Evolutionary conservation across 2,113 vertebrate species (phyloP), one percentile per base, ranked within the genome.

Genomic region (Megaleporinus macrocephalus): DNA sequence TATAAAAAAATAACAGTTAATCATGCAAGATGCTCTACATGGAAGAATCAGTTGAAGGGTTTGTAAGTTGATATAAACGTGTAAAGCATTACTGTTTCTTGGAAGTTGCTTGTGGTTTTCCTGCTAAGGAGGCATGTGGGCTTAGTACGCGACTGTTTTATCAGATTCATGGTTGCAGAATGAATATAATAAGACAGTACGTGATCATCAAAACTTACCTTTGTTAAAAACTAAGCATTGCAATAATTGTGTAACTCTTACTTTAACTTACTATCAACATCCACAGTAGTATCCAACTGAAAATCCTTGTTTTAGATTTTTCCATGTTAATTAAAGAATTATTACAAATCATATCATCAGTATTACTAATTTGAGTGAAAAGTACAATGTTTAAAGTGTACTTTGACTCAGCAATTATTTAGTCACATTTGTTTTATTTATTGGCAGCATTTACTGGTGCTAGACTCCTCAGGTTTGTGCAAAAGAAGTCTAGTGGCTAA

Each of bases 81-180:
- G 11, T 51, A 55, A 24, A 73, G 15, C 13, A 73, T 80, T 62
- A 0, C 66, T 44, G 29, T 33, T 76, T 44, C 53, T 47, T 47
- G 15, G 65, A 71, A 51, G 73, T 41, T 80, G 76, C 27, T 57
- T 72, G 84, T 86, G 84, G 84, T 73, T 86, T 85, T 86, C 84
- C 78, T 86, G 81, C 55, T 76, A n/a, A 51, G 70, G 26, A 85
- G 69, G 12, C 66, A 47, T 51, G 49, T 74, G 61, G 68, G 69
- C 63, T 72, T 53, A 81, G 20, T 53, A 75, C 27, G 24, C 51
- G 51, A 78, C 66, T 55, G 49, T 57, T 27, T 73, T 9, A 73
- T 84, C 82, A 66, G 73, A 66, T 72, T 15, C 29, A 76, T 26
- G 5, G 27, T 74, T 20, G 20, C 33, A 30, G 15, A 49, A 41